Evolutionary conservation across 2,888 invertebrate genomes (phyloP).

Genomic region (Vesta saturnalis): DNA sequence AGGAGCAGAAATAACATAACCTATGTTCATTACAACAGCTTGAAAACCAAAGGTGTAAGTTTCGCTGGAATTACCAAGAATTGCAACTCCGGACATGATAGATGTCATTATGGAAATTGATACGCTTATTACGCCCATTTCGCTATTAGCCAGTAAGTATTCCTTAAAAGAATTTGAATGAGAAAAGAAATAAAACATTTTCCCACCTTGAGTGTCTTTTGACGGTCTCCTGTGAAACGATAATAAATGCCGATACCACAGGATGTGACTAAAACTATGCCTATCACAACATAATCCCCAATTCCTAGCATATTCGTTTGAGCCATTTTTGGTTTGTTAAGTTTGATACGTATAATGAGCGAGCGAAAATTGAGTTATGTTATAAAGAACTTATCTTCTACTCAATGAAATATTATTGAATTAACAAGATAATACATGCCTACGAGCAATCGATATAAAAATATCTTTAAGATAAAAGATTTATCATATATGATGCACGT

Average conservation of each 20-base stretch:
- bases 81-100: constrained; percentile 85
- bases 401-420: too few species aligned
- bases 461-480: too few species aligned
- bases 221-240: constrained; percentile 76
- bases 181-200: constrained; percentile 58
- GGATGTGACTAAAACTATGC: constrained; percentile 72
- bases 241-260: constrained; percentile 81
- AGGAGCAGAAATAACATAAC: background rate
- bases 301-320: too few species aligned
- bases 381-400: too few species aligned
- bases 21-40: background rate
- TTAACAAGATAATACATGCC: too few species aligned
- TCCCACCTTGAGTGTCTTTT: constrained; percentile 83
- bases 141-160: constrained; percentile 79
- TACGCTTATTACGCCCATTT: constrained; percentile 78
- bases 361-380: too few species aligned
- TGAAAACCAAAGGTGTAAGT: background rate
- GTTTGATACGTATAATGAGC: too few species aligned
- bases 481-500: too few species aligned
- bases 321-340: too few species aligned
- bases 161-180: constrained; percentile 66
- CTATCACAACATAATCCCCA: constrained; percentile 77
- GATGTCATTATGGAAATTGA: constrained; percentile 88
- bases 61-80: constrained; percentile 71
- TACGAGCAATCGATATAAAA: too few species aligned